These are phyloP conservation scores for Philereme transversata DNA, from an alignment of 2,888 invertebrate genomes.

Conservation along the genomic window DNA sequence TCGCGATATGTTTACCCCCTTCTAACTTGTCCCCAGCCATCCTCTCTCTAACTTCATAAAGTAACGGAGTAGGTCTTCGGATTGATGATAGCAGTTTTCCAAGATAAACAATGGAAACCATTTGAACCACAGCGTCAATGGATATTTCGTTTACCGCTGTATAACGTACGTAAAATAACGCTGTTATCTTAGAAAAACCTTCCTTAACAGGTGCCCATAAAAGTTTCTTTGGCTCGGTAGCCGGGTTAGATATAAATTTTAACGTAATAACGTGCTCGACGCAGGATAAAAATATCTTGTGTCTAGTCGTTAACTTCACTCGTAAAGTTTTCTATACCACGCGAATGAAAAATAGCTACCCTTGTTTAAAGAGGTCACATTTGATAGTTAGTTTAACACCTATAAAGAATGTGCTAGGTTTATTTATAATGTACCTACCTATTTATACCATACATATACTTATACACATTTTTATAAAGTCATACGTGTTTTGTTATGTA, in stretches of 20 bases:
- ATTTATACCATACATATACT: too few relatives aligned
- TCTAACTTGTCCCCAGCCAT: too few relatives aligned
- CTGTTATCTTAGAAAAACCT: not conserved
- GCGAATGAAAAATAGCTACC: slow-evolving; percentile 12
- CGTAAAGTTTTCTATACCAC: slow-evolving; percentile 30
- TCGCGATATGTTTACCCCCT: too few relatives aligned
- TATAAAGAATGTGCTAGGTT: too few relatives aligned
- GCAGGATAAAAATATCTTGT: slow-evolving; percentile 26
- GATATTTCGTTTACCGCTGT: not conserved
- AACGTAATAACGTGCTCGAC: slow-evolving; percentile 23
- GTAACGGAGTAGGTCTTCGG: too few relatives aligned
- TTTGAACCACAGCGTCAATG: too few relatives aligned
- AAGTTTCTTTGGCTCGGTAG: slow-evolving; percentile 14
- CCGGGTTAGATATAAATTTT: slow-evolving; percentile 24
- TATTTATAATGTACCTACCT: too few relatives aligned
- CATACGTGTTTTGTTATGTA: too few relatives aligned
- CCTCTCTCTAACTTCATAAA: too few relatives aligned
- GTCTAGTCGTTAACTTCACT: slow-evolving; percentile 31
- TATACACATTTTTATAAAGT: too few relatives aligned
- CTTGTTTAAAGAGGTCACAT: not conserved
- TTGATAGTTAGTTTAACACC: not conserved
- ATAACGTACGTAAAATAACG: not conserved
- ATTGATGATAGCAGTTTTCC: too few relatives aligned
- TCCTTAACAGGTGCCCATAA: not conserved
- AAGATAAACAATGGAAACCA: too few relatives aligned